Conservation (phyloP, 2,113 vertebrate species). For the Miniopterus natalensis region DNA sequence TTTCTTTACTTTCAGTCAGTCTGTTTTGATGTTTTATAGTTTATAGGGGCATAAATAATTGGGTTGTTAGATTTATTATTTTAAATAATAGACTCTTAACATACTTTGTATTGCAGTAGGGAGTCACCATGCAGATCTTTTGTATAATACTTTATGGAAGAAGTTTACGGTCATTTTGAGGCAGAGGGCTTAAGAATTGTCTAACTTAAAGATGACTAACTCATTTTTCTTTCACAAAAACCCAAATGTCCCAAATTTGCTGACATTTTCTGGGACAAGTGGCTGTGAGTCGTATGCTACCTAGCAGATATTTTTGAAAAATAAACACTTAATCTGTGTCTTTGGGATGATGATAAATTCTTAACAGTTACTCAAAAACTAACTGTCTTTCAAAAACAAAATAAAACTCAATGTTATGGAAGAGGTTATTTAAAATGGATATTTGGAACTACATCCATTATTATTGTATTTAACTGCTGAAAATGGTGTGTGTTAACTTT, state of each 20-base stretch:
- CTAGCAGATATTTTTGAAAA: slow-evolving; percentile 54
- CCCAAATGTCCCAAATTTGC: slow-evolving; percentile 21
- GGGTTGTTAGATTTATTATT: slow-evolving; percentile 63
- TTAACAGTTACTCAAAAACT: slow-evolving; percentile 53
- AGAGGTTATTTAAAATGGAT: slow-evolving; percentile 44
- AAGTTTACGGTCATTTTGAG: slow-evolving; percentile 35
- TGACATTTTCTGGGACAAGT: slow-evolving; percentile 37
- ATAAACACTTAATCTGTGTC: slow-evolving; percentile 30
- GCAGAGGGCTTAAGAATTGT: slow-evolving; percentile 32
- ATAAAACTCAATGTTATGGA: slow-evolving; percentile 24
- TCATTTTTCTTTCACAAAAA: slow-evolving; percentile 62
- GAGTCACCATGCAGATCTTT: slow-evolving; percentile 3
- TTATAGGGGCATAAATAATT: neutral
- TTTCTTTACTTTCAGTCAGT: slow-evolving; percentile 54
- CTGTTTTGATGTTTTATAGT: slow-evolving; percentile 28
- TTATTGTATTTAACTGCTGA: slow-evolving; percentile 66
- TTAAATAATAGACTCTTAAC: slow-evolving; percentile 32
- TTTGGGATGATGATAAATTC: slow-evolving; percentile 21
- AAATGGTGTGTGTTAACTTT: slow-evolving; percentile 52
- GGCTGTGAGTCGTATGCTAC: neutral
- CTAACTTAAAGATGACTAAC: slow-evolving; percentile 42
- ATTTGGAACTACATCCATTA: slow-evolving; percentile 35
- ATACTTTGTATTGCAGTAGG: neutral
- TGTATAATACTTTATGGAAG: slow-evolving; percentile 14
- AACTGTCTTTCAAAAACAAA: slow-evolving; percentile 58